Evolutionary conservation across 2,888 invertebrate species (phyloP).

Genomic region (Norana najaformis): DNA sequence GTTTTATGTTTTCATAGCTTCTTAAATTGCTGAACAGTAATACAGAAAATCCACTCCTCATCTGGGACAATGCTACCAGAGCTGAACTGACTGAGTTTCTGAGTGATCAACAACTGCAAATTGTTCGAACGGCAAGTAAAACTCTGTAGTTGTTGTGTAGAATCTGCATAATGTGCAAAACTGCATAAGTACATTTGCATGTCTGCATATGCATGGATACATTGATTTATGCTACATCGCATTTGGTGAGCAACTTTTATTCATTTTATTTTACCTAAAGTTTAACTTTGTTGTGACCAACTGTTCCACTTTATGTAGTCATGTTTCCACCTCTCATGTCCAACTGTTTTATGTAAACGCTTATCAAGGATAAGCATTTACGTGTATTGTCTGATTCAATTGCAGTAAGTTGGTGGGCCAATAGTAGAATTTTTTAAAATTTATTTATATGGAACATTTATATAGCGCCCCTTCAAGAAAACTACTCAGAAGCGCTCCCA

Average conservation of each 20-base stretch:
- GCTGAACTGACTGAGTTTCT: constrained; percentile 88
- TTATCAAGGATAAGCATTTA: background rate
- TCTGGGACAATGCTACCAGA: constrained; percentile 97
- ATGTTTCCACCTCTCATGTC: background rate
- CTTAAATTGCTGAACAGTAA: constrained; percentile 94
- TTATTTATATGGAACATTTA: too few species aligned
- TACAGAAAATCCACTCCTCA: constrained; percentile 89
- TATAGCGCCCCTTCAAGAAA: too few species aligned
- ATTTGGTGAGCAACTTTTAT: background rate
- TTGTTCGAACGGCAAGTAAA: constrained; percentile 61
- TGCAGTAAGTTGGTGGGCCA: background rate
- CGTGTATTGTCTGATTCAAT: background rate
- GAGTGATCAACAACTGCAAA: constrained; percentile 70
- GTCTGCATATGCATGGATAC: background rate
- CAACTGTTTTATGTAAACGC: background rate
- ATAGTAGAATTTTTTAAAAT: too few species aligned
- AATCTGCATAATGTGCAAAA: background rate
- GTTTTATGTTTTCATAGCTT: constrained; percentile 64
- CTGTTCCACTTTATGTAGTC: background rate
- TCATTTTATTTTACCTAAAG: background rate
- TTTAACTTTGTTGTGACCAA: background rate
- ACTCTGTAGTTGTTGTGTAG: background rate
- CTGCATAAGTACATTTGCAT: background rate
- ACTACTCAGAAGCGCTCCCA: too few species aligned
- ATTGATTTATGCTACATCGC: background rate